Conservation (phyloP, 2,797 vertebrate species). For the Rhincodon typus region DNA sequence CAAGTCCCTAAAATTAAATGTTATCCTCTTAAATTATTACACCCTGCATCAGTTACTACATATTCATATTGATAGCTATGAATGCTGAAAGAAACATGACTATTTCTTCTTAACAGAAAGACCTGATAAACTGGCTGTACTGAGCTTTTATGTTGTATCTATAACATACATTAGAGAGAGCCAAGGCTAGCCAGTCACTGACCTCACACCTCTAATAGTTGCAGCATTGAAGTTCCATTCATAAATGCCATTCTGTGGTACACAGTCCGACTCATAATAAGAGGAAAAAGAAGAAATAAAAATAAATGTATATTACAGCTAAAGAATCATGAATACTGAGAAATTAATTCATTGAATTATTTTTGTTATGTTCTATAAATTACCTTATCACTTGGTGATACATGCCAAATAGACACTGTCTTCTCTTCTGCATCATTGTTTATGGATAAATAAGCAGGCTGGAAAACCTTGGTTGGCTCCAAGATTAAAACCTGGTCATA, state of each 20-base stretch:
- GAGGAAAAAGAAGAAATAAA: not conserved
- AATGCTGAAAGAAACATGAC: not conserved
- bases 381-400: conserved; percentile 89
- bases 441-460: conserved; percentile 91
- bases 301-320: not conserved
- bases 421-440: conserved; percentile 93
- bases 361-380: conserved; percentile 41
- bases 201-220: conserved; percentile 82
- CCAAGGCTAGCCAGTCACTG: conserved; percentile 42
- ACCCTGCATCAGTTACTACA: not conserved
- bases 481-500: conserved; percentile 82
- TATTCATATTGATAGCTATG: not conserved
- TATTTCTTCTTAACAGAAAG: not conserved
- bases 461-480: conserved; percentile 95
- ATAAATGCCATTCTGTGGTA: conserved; percentile 81
- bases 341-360: conserved; percentile 6
- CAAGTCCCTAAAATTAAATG: not conserved
- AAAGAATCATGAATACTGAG: not conserved
- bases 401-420: conserved; percentile 93
- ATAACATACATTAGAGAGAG: not conserved
- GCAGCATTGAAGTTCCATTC: conserved; percentile 93
- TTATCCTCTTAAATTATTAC: not conserved
- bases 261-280: too few relatives aligned
- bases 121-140: not conserved
- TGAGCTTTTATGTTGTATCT: not conserved